phyloP scores from a whole-genome alignment of 1,140 invertebrate species.

The Vanessa atalanta region DNA sequence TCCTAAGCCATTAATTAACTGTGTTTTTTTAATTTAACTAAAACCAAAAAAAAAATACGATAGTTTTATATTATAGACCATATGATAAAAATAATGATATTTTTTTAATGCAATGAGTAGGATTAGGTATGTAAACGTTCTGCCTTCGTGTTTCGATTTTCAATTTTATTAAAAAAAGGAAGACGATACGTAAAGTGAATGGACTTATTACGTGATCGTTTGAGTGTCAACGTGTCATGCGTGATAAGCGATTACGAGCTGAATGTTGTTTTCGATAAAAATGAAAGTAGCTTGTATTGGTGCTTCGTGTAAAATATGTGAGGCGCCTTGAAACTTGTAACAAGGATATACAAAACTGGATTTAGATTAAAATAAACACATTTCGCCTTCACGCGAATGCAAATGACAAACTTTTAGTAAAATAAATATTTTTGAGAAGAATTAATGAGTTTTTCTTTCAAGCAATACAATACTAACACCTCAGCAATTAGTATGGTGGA shows the following conservation, averaged over 20 bases:
- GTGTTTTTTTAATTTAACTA: too few species aligned
- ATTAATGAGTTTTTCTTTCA: too few species aligned
- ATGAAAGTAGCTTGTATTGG: slow-evolving; percentile 29
- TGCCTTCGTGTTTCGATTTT: not conserved
- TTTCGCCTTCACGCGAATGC: too few species aligned
- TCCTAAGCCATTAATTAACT: too few species aligned
- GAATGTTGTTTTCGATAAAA: slow-evolving; percentile 24
- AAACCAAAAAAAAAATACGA: too few species aligned
- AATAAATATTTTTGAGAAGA: too few species aligned
- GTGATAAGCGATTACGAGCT: slow-evolving; percentile 27
- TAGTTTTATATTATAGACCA: too few species aligned
- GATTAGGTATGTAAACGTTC: too few species aligned
- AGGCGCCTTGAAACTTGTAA: slow-evolving; percentile 7
- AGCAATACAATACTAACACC: too few species aligned
- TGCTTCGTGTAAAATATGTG: slow-evolving; percentile 9
- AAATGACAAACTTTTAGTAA: too few species aligned
- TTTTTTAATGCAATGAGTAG: not conserved
- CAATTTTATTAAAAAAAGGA: slow-evolving; percentile 13
- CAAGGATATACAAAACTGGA: slow-evolving; percentile 11
- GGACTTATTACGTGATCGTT: slow-evolving; percentile 23
- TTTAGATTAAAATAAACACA: not conserved
- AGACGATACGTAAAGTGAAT: slow-evolving; percentile 32
- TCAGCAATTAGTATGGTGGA: too few species aligned
- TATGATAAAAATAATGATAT: too few species aligned
- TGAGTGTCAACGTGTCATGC: slow-evolving; percentile 26